A percentile compares a stretch with the other conserved stretches of the same genome.
Conservation (phyloP, 1,140 invertebrate species). For the Maconellicoccus hirsutus region DNA sequence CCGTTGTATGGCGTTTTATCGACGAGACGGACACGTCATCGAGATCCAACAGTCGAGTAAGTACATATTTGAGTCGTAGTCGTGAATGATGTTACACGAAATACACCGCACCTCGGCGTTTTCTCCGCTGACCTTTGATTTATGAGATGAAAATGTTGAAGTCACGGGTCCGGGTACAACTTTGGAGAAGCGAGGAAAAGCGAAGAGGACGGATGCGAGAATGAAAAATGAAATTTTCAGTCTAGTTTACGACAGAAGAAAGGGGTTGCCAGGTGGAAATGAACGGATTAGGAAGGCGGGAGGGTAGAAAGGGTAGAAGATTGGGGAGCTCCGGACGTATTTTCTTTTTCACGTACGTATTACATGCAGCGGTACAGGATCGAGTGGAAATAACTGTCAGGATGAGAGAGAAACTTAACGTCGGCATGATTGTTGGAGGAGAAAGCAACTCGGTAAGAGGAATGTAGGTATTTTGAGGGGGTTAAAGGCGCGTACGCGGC, state of each 20-base stretch:
- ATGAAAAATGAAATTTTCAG: too few species aligned
- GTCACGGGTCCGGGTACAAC: too few species aligned
- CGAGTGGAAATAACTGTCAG: neutral
- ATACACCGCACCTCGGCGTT: neutral
- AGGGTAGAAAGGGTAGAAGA: neutral
- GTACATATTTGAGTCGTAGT: constrained; percentile 14
- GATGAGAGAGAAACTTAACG: neutral
- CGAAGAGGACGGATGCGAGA: too few species aligned
- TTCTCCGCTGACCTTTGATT: neutral
- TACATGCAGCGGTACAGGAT: neutral
- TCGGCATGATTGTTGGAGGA: too few species aligned
- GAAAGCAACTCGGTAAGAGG: neutral
- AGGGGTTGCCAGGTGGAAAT: too few species aligned
- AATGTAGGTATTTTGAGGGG: neutral
- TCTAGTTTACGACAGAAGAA: too few species aligned
- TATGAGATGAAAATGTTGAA: too few species aligned
- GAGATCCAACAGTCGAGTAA: constrained; percentile 45
- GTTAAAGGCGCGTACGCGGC: neutral
- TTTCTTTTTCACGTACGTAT: neutral
- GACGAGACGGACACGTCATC: constrained; percentile 44
- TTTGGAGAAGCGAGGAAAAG: too few species aligned
- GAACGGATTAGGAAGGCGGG: neutral
- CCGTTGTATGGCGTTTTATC: constrained; percentile 47
- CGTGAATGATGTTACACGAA: too few species aligned
- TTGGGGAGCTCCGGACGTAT: neutral